phyloP scores from a whole-genome alignment of 2,888 invertebrate genomes.

The Amphipyra berbera region DNA sequence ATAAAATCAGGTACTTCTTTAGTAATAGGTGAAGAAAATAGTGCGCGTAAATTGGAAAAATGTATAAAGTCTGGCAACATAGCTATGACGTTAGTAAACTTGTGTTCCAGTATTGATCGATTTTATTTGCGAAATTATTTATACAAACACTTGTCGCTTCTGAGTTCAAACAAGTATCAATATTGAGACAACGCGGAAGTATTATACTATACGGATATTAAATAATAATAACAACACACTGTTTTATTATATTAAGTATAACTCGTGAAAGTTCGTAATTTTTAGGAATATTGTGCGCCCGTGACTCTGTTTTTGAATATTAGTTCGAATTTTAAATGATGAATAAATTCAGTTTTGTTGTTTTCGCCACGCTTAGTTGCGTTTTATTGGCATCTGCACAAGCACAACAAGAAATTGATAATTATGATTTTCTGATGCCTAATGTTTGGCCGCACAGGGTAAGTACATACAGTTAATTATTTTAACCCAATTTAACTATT shows the following conservation, averaged over 20 bases:
- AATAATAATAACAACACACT: slow-evolving; percentile 1
- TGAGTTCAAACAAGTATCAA: slow-evolving; percentile 53
- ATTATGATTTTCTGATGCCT: slow-evolving; percentile 95
- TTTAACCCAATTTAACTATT: slow-evolving; percentile 20
- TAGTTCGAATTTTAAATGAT: slow-evolving; percentile 55
- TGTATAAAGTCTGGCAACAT: slow-evolving; percentile 58
- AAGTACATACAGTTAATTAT: slow-evolving; percentile 74
- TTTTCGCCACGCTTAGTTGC: slow-evolving; percentile 64
- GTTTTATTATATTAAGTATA: slow-evolving; percentile 8
- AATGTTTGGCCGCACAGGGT: slow-evolving; percentile 94
- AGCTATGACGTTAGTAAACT: slow-evolving; percentile 73
- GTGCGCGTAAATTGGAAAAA: neutral
- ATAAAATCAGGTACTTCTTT: neutral
- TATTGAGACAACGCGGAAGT: slow-evolving; percentile 47
- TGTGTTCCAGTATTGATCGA: slow-evolving; percentile 71
- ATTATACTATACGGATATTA: slow-evolving; percentile 8
- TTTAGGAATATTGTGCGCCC: slow-evolving; percentile 22
- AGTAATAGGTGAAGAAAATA: neutral
- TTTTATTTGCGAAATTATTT: slow-evolving; percentile 68
- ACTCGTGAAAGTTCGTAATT: slow-evolving; percentile 24
- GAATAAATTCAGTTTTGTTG: slow-evolving; percentile 61
- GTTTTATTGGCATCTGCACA: slow-evolving; percentile 62
- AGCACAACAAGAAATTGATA: slow-evolving; percentile 78
- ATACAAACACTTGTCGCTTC: slow-evolving; percentile 73
- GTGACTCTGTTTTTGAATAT: slow-evolving; percentile 30